Conservation (phyloP, 2,888 invertebrate genomes). For the Xylota sylvarum region DNA sequence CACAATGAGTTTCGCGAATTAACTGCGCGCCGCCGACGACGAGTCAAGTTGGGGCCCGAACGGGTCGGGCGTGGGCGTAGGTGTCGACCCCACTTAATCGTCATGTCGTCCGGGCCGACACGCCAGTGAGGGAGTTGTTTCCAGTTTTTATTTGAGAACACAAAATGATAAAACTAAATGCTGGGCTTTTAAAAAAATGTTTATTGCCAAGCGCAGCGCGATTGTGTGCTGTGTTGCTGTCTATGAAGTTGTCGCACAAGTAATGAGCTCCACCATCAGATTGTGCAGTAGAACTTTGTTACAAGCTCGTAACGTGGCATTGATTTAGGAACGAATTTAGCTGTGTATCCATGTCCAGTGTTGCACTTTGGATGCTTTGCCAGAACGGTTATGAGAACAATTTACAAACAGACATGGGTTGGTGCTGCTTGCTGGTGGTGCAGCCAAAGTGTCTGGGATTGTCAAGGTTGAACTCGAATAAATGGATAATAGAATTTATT, state of each 20-base stretch:
- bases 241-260: slow-evolving; percentile 70
- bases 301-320: slow-evolving; percentile 46
- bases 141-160: slow-evolving; percentile 66
- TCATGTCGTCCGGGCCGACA: slow-evolving; percentile 42
- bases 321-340: slow-evolving; percentile 60
- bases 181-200: slow-evolving; percentile 27
- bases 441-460: slow-evolving; percentile 31
- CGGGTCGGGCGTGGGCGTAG: slow-evolving; percentile 49
- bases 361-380: slow-evolving; percentile 1
- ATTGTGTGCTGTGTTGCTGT: background rate
- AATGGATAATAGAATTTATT: slow-evolving; percentile 21
- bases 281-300: slow-evolving; percentile 24
- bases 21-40: slow-evolving; percentile 36
- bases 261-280: slow-evolving; percentile 51
- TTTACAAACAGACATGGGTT: slow-evolving; percentile 6
- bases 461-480: slow-evolving; percentile 40
- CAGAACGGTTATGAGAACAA: slow-evolving; percentile 17
- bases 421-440: too few species aligned
- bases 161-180: slow-evolving; percentile 44
- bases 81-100: slow-evolving; percentile 76
- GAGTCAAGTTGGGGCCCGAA: slow-evolving; percentile 11
- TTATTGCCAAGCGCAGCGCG: slow-evolving; percentile 38
- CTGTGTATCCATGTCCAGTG: slow-evolving; percentile 35
- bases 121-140: slow-evolving; percentile 74
- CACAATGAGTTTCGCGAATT: slow-evolving; percentile 69